Conservation (phyloP, 2,113 vertebrate species). For the Hippotragus niger region DNA sequence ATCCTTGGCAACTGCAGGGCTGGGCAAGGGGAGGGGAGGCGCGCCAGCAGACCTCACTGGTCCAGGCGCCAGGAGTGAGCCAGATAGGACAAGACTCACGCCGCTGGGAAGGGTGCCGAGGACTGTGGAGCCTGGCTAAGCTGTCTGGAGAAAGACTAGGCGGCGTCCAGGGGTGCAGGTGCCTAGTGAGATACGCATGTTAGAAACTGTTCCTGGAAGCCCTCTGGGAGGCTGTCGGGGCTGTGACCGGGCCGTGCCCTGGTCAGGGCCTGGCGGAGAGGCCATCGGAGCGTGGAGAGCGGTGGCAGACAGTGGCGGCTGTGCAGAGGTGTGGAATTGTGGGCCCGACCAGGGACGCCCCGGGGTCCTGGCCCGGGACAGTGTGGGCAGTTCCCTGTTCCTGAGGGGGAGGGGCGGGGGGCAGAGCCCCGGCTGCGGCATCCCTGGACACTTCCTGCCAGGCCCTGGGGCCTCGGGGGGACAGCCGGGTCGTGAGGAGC, state of each 20-base stretch:
- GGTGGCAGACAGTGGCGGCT: rapidly evolving
- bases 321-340: background rate
- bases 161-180: rapidly evolving
- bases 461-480: background rate
- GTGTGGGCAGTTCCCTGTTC: background rate
- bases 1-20: background rate
- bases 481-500: background rate
- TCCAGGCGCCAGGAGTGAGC: background rate
- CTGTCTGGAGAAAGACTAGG: background rate
- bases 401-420: background rate
- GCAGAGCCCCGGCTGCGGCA: rapidly evolving
- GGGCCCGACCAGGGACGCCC: background rate
- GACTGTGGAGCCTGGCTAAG: background rate
- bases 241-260: background rate
- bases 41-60: background rate
- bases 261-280: background rate
- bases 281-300: background rate
- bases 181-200: background rate
- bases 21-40: background rate
- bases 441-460: background rate
- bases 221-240: background rate
- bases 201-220: background rate
- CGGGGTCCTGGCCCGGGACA: background rate
- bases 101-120: background rate
- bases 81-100: background rate